Conservation (phyloP, 1,140 invertebrate species). For the Thaumatotibia leucotreta region DNA sequence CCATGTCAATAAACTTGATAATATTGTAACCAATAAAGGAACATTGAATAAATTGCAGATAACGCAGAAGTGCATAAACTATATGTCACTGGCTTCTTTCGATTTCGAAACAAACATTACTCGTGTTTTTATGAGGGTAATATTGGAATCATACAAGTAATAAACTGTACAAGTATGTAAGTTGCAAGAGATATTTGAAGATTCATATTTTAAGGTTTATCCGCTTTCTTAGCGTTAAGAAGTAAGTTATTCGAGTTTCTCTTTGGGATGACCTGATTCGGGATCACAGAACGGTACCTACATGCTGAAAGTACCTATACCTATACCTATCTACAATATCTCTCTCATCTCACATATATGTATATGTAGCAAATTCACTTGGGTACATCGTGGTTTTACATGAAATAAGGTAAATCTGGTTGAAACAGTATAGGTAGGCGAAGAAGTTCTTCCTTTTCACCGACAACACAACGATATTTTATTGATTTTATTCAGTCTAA, state of each 20-base stretch:
- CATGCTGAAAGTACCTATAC: too few species aligned
- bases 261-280: too few species aligned
- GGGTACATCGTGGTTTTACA: too few species aligned
- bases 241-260: neutral
- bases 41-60: constrained; percentile 7
- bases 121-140: neutral
- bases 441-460: too few species aligned
- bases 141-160: neutral
- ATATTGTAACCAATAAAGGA: neutral
- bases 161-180: neutral
- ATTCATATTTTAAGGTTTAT: neutral
- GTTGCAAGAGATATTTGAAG: neutral
- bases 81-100: neutral
- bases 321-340: too few species aligned
- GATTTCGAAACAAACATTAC: constrained; percentile 4
- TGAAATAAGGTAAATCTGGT: too few species aligned
- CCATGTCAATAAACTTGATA: constrained; percentile 24
- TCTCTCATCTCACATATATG: too few species aligned
- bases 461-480: too few species aligned
- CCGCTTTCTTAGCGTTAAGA: neutral
- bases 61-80: neutral
- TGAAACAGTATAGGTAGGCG: too few species aligned
- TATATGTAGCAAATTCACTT: too few species aligned
- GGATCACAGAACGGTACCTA: too few species aligned
- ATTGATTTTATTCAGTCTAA: too few species aligned